These are phyloP conservation scores for Palythoa grandis DNA, from an alignment of 92 coral and sea anemone genomes.

Conservation along the genomic window DNA sequence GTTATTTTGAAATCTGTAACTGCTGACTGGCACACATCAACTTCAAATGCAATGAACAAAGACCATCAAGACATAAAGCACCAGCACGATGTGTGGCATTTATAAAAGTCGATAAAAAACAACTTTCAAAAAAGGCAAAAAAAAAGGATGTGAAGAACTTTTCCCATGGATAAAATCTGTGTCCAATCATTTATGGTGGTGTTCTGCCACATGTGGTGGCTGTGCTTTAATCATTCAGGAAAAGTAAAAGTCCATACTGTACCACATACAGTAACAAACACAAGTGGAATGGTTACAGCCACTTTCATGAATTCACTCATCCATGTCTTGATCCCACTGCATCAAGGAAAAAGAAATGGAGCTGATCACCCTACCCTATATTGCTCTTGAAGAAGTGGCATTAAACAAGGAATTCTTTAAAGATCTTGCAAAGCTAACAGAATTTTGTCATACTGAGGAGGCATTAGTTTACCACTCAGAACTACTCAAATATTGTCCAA, in stretches of 20 bases:
- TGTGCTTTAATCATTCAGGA: slow-evolving; percentile 50
- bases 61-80: slow-evolving; percentile 45
- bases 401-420: not conserved
- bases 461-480: not conserved
- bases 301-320: not conserved
- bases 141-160: slow-evolving; percentile 56
- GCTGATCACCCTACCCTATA: not conserved
- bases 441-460: not conserved
- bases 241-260: slow-evolving; percentile 56
- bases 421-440: not conserved
- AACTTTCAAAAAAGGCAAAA: slow-evolving; percentile 65
- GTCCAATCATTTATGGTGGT: slow-evolving; percentile 12
- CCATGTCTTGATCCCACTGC: not conserved
- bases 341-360: not conserved
- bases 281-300: slow-evolving; percentile 24
- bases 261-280: slow-evolving; percentile 56
- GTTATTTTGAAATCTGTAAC: no score
- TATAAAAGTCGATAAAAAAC: slow-evolving; percentile 58
- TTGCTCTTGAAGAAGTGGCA: not conserved
- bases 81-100: slow-evolving; percentile 70
- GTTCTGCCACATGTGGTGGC: slow-evolving; percentile 22
- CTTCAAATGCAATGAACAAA: slow-evolving; percentile 49
- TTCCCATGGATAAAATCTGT: slow-evolving; percentile 62
- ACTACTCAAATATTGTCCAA: not conserved
- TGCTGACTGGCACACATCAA: slow-evolving; percentile 54